Base-by-base conservation (phyloP, 2,113 vertebrate species). In the Pao palembangensis region DNA sequence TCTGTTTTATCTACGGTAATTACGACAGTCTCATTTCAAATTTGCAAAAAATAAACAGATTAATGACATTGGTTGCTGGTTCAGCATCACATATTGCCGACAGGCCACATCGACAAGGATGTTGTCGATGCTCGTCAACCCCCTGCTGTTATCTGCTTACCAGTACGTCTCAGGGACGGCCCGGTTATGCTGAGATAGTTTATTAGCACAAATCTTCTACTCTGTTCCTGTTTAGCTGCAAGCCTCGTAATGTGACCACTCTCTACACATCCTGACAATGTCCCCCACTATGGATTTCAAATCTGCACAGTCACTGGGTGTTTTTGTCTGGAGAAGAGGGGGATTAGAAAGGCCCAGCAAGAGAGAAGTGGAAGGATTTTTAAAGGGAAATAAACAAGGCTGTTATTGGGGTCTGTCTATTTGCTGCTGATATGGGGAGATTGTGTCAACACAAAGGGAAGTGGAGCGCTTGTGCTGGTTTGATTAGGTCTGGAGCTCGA, bases 381-480 rank as follows among this genome's bases (percentile, higher is more conserved):
- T 56, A 75, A 20, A 71, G 18, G 25, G 60, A 75, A 61, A 67
- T 61, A 73, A 83, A 84, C 82, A 58, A 61, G 42, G 44, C 59
- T 58, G 64, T 70, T 84, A 79, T 85, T 79, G 73, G 55, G 57
- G 47, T 56, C 50, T 44, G 73, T 70, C 69, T 83, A 55, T 75
- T 76, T 76, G 59, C 50, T 10, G 7, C 72, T 70, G 51, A 80
- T 75, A 20, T n/a, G 20, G 47, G 20, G 56, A 47, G 78, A 85
- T 83, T 68, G 75, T 50, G 64, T 64, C 54, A 65, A 81, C 72
- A 71, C 58, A 64, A 42, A 56, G 38, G 62, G 55, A 68, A 71
- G 28, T 15, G 31, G 51, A 28, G 34, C 47, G 59, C 60, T 51
- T 18, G 53, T 11, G 14, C 56, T 21, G 19, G 65, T 53, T 48